Evolutionary conservation across 2,888 invertebrate species (phyloP).

Genomic region (Pseudococcus jackbeardsleyi): DNA sequence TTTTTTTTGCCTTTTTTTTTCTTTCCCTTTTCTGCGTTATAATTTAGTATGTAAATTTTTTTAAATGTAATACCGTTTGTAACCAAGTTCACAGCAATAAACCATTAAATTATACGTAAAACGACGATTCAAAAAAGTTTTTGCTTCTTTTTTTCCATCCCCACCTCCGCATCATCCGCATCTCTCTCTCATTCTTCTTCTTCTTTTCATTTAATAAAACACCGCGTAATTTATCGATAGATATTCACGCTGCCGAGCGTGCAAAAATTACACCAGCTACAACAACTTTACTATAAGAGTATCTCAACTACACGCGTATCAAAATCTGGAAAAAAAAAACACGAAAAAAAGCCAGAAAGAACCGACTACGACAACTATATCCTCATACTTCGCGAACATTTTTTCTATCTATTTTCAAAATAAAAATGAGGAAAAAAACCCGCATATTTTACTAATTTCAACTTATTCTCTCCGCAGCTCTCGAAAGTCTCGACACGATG

Average conservation of each 20-base stretch:
- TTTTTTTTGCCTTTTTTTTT: slow-evolving; percentile 55
- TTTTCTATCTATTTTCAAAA: not conserved
- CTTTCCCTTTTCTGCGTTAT: slow-evolving; percentile 42
- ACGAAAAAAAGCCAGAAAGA: not conserved
- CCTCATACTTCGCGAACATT: not conserved
- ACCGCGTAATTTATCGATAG: slow-evolving; percentile 50
- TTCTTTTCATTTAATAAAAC: slow-evolving; percentile 50
- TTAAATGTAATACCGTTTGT: slow-evolving; percentile 61
- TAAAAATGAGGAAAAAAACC: not conserved
- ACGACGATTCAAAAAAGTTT: slow-evolving; percentile 61
- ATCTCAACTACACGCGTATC: no score
- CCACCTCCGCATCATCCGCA: not conserved
- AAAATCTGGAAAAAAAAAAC: no score
- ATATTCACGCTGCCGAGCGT: slow-evolving; percentile 25
- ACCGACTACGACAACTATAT: no score
- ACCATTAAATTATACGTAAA: slow-evolving; percentile 62
- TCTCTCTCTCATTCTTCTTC: not conserved
- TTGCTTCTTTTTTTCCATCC: not conserved
- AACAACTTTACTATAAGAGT: no score
- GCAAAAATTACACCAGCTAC: slow-evolving; percentile 3
- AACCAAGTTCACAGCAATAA: slow-evolving; percentile 61
- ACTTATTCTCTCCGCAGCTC: not conserved
- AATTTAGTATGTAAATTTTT: slow-evolving; percentile 63
- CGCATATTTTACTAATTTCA: not conserved
- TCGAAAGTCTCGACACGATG: no score